Conservation (phyloP, 2,113 vertebrate species). For the Periophthalmodon schlosseri region DNA sequence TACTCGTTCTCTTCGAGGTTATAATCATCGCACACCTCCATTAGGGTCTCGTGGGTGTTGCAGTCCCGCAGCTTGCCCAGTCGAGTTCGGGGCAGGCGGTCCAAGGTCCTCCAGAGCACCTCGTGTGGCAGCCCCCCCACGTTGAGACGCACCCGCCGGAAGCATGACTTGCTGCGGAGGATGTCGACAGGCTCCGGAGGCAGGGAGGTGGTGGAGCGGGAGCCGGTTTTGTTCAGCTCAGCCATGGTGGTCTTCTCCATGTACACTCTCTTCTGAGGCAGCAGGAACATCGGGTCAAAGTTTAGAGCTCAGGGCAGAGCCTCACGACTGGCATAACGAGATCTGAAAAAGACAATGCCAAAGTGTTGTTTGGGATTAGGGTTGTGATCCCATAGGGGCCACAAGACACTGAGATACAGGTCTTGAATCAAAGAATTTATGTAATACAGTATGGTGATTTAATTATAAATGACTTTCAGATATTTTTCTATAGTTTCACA, state of each 20-base stretch:
- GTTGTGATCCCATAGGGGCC: not conserved
- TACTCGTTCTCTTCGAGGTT: slow-evolving; percentile 97
- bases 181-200: slow-evolving; percentile 95
- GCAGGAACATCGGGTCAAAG: slow-evolving; percentile 4
- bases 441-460: too few species aligned
- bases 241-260: slow-evolving; percentile 85
- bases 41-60: slow-evolving; percentile 91
- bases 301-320: not conserved
- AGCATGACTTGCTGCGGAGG: slow-evolving; percentile 92
- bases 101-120: slow-evolving; percentile 96
- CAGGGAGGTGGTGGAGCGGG: slow-evolving; percentile 90
- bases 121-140: slow-evolving; percentile 97
- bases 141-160: slow-evolving; percentile 92
- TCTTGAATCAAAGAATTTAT: too few species aligned
- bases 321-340: not conserved
- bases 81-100: slow-evolving; percentile 92
- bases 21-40: slow-evolving; percentile 97
- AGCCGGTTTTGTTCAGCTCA: slow-evolving; percentile 90
- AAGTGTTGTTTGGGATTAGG: not conserved
- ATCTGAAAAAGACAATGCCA: not conserved
- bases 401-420: not conserved
- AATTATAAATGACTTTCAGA: too few species aligned
- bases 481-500: too few species aligned
- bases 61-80: slow-evolving; percentile 94
- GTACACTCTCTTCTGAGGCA: slow-evolving; percentile 9